Base-by-base conservation (phyloP, 2,797 vertebrate species). In the Clamator glandarius region DNA sequence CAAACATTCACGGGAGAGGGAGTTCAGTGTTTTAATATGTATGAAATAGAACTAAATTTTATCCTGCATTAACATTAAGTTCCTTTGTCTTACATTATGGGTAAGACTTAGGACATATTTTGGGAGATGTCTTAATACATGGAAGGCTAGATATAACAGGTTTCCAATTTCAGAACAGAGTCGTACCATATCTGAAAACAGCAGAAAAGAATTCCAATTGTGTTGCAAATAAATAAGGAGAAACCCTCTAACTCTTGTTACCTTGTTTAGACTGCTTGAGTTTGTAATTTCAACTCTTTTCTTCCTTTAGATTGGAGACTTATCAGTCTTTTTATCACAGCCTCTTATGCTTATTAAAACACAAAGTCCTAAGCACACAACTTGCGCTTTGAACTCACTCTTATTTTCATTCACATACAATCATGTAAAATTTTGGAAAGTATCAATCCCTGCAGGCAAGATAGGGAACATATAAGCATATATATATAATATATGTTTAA, bases 321-420 rank as follows among this genome's bases (percentile, higher is more conserved):
- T 79, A 66, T 80, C 75, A 78, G 39, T 75, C 17, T 74, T 90
- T 94, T 89, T 72, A 51, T 67, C n/a, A 54, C 68, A 87, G 41
- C 14, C 58, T 92, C 46, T 76, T 79, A 57, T 29, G 12, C 84
- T 96, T 72, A 85, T 95, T 96, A 82, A 85, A 77, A 84, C 75
- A 96, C 41, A 55, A 84, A 87, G 36, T 79, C n/a, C 62, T 89
- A 41, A 51, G 42, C n/a, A 48, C 8, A 18, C 63, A 64, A 12
- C 36, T 59, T 81, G 58, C 61, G 57, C 96, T 97, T 96, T 96
- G 95, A 97, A 96, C 78, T 95, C 67, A n/a, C 26, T 90, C 83
- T 92, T 90, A 41, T 96, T 96, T 96, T 87, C 80, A 84, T 93
- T 95, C 51, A 52, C 88, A 59, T 90, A 95, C 63, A 90, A 84